Evolutionary conservation across 2,888 invertebrate genomes (phyloP).

Genomic region (Mythimna vitellina): DNA sequence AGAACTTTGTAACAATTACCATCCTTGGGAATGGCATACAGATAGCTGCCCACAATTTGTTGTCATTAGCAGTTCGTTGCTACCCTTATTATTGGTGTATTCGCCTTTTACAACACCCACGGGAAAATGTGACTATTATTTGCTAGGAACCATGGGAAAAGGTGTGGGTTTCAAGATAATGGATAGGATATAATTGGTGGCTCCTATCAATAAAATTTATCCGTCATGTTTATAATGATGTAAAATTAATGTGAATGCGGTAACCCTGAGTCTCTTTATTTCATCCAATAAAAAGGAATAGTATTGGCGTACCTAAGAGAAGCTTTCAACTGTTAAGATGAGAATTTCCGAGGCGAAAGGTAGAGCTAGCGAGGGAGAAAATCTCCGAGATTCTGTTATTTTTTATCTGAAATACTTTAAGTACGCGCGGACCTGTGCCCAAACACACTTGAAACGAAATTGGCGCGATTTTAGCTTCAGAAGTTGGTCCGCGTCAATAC

Average conservation of each 20-base stretch:
- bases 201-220: background rate
- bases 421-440: conserved; percentile 23
- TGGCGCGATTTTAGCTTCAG: conserved; percentile 48
- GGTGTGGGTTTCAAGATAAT: background rate
- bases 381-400: conserved; percentile 21
- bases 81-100: conserved; percentile 20
- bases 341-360: conserved; percentile 7
- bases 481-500: conserved; percentile 47
- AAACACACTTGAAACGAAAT: conserved; percentile 46
- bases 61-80: conserved; percentile 12
- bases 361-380: conserved; percentile 1
- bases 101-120: conserved; percentile 1
- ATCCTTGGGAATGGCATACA: background rate
- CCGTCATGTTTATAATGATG: background rate
- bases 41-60: conserved; percentile 8
- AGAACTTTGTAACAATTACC: background rate
- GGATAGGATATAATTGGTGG: background rate
- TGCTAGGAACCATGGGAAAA: background rate
- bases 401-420: conserved; percentile 27
- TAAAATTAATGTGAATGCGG: background rate
- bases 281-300: background rate
- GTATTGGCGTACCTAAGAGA: background rate
- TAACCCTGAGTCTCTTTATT: background rate
- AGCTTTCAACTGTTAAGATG: background rate
- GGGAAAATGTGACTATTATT: conserved; percentile 6